phyloP scores from a whole-genome alignment of 2,888 invertebrate species.

The Hyposoter dolosus region DNA sequence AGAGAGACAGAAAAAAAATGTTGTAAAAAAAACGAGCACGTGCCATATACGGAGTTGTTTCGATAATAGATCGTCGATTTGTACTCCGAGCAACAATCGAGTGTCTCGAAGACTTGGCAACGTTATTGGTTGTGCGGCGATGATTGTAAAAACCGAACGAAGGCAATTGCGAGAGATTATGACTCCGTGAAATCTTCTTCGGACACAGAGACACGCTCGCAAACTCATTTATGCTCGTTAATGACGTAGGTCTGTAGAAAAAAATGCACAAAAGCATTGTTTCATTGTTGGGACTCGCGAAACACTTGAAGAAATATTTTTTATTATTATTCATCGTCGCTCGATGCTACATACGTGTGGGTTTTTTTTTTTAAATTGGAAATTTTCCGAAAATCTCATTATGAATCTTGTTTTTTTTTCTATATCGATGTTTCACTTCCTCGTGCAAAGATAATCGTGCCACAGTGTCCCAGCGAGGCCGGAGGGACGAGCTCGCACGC shows the following conservation, averaged over 20 bases:
- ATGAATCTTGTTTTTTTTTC: not conserved
- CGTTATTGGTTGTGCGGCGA: not conserved
- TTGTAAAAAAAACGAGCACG: slow-evolving; percentile 2
- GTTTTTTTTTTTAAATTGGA: not conserved
- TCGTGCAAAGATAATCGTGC: slow-evolving; percentile 11
- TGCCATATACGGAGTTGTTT: slow-evolving; percentile 26
- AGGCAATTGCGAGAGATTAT: slow-evolving; percentile 11
- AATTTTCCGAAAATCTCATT: not conserved
- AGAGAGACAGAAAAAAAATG: slow-evolving; percentile 4
- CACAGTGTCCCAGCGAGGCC: not conserved
- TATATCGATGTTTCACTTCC: not conserved
- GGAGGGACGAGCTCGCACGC: slow-evolving; percentile 8
- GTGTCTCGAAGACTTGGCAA: not conserved
- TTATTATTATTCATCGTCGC: slow-evolving; percentile 1
- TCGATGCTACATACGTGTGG: not conserved
- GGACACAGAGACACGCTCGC: not conserved
- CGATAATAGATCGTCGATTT: slow-evolving; percentile 1
- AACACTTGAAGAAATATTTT: slow-evolving; percentile 20
- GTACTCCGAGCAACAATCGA: not conserved
- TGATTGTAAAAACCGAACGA: slow-evolving; percentile 20
- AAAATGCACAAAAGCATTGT: slow-evolving; percentile 49
- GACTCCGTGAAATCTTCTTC: slow-evolving; percentile 32
- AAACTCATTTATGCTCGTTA: slow-evolving; percentile 1
- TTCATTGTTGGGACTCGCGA: slow-evolving; percentile 23
- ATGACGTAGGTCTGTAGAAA: slow-evolving; percentile 55